These are phyloP conservation scores for Campoletis raptor DNA, from an alignment of 2,888 invertebrate genomes.

Conservation along the genomic window DNA sequence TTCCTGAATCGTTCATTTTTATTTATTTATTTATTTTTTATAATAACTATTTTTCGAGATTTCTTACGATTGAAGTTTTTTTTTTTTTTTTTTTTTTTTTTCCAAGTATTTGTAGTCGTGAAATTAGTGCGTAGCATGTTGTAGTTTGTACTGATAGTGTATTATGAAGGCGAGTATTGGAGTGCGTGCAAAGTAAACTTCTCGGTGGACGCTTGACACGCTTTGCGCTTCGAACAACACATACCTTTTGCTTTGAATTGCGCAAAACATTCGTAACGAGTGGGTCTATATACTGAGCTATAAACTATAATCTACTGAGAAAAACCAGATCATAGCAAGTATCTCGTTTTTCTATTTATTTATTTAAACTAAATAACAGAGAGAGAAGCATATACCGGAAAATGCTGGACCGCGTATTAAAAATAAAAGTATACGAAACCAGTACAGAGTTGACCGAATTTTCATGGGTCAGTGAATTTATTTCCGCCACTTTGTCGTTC, in stretches of 20 bases:
- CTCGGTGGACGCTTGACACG: slow-evolving; percentile 61
- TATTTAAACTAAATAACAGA: slow-evolving; percentile 12
- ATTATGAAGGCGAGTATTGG: neutral
- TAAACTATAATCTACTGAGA: slow-evolving; percentile 27
- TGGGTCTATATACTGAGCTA: slow-evolving; percentile 19
- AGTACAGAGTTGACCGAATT: slow-evolving; percentile 47
- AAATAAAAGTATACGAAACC: slow-evolving; percentile 16
- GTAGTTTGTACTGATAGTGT: neutral
- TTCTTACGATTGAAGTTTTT: neutral
- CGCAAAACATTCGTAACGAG: slow-evolving; percentile 51
- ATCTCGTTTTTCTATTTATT: slow-evolving; percentile 15
- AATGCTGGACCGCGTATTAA: slow-evolving; percentile 18
- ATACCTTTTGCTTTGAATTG: slow-evolving; percentile 49
- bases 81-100: no score
- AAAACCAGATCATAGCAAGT: slow-evolving; percentile 40
- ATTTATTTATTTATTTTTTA: no score
- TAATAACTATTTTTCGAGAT: neutral
- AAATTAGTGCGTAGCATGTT: neutral
- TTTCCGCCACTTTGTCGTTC: slow-evolving; percentile 22
- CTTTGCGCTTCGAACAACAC: slow-evolving; percentile 44
- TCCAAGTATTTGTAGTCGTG: neutral
- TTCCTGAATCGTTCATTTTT: no score
- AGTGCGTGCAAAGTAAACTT: slow-evolving; percentile 26
- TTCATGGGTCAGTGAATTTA: slow-evolving; percentile 49
- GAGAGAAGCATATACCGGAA: slow-evolving; percentile 43